A percentile compares a stretch with the other conserved stretches of the same genome.
Evolutionary conservation across 2,113 vertebrate genomes (phyloP).

Genomic region (Carassius gibelio): DNA sequence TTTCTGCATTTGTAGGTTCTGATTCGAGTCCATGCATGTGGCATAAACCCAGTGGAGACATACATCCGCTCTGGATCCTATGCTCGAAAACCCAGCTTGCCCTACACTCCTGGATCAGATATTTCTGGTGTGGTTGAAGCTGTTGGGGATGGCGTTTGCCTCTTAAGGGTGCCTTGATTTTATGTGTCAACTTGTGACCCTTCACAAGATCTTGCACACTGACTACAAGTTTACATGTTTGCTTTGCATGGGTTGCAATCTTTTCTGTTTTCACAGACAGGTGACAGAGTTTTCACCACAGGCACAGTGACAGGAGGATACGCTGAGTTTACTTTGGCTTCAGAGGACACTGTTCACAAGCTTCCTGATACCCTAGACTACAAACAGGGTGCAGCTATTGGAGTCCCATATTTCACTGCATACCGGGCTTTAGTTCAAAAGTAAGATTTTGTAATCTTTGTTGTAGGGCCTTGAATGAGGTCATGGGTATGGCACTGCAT

Average conservation of each 20-base stretch:
- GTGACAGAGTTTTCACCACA: conserved; percentile 86
- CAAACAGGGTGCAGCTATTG: conserved; percentile 86
- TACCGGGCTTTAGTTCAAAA: conserved; percentile 89
- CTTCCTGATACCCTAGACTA: conserved; percentile 81
- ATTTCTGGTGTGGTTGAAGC: conserved; percentile 82
- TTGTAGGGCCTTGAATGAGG: background rate
- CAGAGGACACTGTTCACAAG: conserved; percentile 74
- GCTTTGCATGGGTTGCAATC: background rate
- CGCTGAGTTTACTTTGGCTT: conserved; percentile 83
- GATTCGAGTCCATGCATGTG: conserved; percentile 86
- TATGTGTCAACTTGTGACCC: background rate
- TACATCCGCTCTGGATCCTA: conserved; percentile 86
- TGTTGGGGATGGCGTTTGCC: conserved; percentile 77
- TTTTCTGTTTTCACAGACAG: conserved; percentile 72
- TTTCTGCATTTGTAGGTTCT: conserved; percentile 78
- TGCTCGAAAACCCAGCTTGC: conserved; percentile 75
- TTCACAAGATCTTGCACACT: background rate
- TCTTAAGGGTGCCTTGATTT: conserved; percentile 78
- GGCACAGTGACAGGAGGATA: conserved; percentile 85
- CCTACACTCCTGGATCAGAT: conserved; percentile 87
- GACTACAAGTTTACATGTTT: background rate
- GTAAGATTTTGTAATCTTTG: conserved; percentile 73
- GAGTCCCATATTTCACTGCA: conserved; percentile 91
- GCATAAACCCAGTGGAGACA: conserved; percentile 92
- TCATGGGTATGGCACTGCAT: background rate